Evolutionary conservation across 2,113 vertebrate species (phyloP).

Genomic region (Crotalus horridus): DNA sequence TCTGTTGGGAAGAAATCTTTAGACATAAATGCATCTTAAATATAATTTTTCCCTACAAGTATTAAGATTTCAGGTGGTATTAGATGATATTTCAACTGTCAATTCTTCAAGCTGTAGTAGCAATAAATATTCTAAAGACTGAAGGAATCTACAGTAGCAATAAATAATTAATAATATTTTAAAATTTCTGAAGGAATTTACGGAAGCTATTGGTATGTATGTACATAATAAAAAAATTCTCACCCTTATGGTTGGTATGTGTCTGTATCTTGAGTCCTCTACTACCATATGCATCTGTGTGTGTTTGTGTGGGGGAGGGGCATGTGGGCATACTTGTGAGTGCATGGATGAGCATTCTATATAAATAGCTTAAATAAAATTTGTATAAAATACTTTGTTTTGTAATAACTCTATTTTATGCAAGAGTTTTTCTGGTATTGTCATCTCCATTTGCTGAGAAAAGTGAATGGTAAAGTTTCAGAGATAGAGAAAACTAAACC

Average conservation of each 20-base stretch:
- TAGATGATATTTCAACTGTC: neutral
- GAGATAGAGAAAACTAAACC: constrained; percentile 8
- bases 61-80: neutral
- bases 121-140: neutral
- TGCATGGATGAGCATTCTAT: neutral
- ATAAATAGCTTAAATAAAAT: constrained; percentile 7
- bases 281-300: neutral
- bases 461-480: constrained; percentile 5
- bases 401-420: constrained; percentile 1
- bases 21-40: neutral
- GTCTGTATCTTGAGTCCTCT: neutral
- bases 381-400: neutral
- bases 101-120: neutral
- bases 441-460: constrained; percentile 24
- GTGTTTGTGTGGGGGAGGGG: neutral
- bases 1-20: constrained; percentile 10
- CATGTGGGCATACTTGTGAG: neutral
- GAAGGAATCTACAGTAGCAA: neutral
- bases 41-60: neutral
- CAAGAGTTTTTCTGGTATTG: constrained; percentile 17
- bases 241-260: neutral
- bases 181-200: neutral
- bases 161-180: neutral
- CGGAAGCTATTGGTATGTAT: neutral
- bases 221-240: neutral